Conservation (phyloP, 2,797 vertebrate genomes). For the Melanotaenia nigrans region DNA sequence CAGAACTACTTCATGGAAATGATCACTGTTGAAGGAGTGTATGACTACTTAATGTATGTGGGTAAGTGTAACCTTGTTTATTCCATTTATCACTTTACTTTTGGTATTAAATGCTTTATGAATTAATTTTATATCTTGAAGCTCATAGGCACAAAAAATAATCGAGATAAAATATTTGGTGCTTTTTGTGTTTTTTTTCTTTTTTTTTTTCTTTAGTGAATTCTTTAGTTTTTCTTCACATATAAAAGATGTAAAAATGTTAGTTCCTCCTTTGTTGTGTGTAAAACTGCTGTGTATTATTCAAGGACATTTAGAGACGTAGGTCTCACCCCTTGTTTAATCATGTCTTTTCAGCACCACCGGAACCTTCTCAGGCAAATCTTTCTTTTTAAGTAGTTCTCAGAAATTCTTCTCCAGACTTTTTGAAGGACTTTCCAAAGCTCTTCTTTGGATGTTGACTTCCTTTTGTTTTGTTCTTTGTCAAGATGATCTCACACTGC, state of each 20-base stretch:
- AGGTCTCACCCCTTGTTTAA: no score
- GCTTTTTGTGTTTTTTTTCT: neutral
- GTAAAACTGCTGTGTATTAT: neutral
- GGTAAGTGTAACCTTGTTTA: constrained; percentile 81
- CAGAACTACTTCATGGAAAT: constrained; percentile 97
- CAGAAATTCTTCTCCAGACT: no score
- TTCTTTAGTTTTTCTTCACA: neutral
- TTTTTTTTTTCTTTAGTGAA: no score
- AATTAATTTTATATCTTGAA: neutral
- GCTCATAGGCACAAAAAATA: neutral
- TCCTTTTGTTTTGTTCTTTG: no score
- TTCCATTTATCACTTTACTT: neutral
- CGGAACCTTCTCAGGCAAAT: no score
- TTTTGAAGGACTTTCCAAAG: no score
- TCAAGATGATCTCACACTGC: no score
- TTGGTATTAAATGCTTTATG: neutral
- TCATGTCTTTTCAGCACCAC: no score
- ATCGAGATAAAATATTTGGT: neutral
- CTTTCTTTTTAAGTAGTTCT: no score
- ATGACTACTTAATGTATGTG: constrained; percentile 97
- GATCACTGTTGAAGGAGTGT: constrained; percentile 92
- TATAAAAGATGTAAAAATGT: neutral
- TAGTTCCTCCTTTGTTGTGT: neutral
- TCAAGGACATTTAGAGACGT: neutral
- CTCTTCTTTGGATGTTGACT: no score